Evolutionary conservation across 2,888 invertebrate species (phyloP), one percentile per base, ranked within the genome.

Genomic region (Eupithecia pulchellata): DNA sequence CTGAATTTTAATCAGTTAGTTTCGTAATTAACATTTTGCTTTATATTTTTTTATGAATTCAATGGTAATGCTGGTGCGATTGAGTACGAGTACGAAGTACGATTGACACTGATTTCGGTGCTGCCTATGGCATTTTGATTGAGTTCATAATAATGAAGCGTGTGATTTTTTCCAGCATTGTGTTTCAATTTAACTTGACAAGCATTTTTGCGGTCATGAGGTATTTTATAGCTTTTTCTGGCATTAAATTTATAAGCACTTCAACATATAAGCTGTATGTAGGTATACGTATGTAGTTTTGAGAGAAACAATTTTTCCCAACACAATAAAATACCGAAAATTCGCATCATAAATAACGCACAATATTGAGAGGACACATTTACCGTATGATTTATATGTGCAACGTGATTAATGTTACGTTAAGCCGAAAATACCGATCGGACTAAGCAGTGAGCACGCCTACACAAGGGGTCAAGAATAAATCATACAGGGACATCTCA

Each of bases 401-500:
- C 81, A 82, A 80, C 84, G 85, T 91, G 90, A 92, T 92, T 91
- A 90, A 92, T 86, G 78, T 78, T 81, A 84, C 86, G 83, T 90
- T 88, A 88, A 85, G 87, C 91, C 91, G 86, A 93, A 86, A 93
- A 93, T 92, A 86, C 92, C 89, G 90, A 93, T 92, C 90, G 89
- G 87, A 81, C 91, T 93, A 91, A 93, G 92, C 93, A 90, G 81
- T 82, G 83, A 84, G 84, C 83, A 81, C 93, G 93, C 93, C 93
- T 89, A 92, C 93, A 87, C 88, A 78, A 86, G 83, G 88, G 88
- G 87, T 89, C 88, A 88, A 77, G 71, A 73, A 90, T 92, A 91
- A 93, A 93, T 93, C 93, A 94, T 93, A 91, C 86, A 88, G 92
- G 86, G 93, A 94, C 93, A 93, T 91, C 89, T 93, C 92, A 93